phyloP scores from a whole-genome alignment of 2,888 invertebrate genomes.

The Eristalis arbustorum region DNA sequence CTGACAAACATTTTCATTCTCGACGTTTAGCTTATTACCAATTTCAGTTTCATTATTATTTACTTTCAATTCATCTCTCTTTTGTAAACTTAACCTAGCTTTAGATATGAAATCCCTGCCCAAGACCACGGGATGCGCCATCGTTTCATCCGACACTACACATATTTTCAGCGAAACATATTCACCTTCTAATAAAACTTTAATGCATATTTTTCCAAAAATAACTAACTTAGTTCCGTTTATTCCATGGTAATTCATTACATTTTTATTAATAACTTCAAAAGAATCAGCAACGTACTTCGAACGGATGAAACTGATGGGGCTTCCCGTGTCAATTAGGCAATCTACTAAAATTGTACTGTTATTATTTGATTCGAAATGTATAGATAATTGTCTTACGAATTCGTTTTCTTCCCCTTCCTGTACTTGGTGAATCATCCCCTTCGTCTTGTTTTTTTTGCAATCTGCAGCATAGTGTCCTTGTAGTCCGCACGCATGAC shows the following conservation, averaged over 20 bases:
- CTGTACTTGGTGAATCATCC: constrained; percentile 7
- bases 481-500: constrained; percentile 46
- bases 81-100: background rate
- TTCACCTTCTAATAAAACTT: background rate
- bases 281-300: constrained; percentile 1
- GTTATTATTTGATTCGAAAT: background rate
- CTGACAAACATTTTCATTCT: too few species aligned
- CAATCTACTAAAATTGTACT: background rate
- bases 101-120: background rate
- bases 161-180: background rate
- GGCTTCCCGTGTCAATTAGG: constrained; percentile 30
- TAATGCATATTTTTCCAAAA: too few species aligned
- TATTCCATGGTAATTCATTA: constrained; percentile 12
- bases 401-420: background rate
- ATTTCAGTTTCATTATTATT: too few species aligned
- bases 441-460: constrained; percentile 21
- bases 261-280: background rate
- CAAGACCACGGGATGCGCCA: constrained; percentile 6
- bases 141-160: constrained; percentile 12
- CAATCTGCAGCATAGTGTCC: constrained; percentile 48
- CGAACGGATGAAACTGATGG: constrained; percentile 10
- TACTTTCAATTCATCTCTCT: too few species aligned
- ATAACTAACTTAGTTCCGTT: background rate
- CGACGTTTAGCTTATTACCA: too few species aligned
- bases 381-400: background rate